A percentile compares a stretch with the other conserved stretches of the same genome.
Conservation (phyloP, 2,113 vertebrate species). For the Sturnus vulgaris region DNA sequence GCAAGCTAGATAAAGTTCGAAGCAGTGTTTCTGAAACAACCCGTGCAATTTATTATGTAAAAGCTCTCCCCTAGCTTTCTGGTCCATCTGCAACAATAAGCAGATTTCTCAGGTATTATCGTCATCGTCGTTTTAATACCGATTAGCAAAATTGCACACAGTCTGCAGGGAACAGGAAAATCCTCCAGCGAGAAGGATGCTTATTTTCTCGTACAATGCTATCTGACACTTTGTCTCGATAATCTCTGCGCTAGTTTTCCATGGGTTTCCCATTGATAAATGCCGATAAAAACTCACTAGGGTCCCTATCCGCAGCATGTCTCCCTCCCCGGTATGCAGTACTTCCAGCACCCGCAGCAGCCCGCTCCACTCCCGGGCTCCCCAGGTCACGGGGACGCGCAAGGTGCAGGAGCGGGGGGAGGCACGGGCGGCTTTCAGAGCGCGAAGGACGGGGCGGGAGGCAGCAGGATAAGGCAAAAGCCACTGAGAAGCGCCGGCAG, state of each 20-base stretch:
- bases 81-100: neutral
- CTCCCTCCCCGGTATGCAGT: neutral
- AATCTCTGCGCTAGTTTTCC: neutral
- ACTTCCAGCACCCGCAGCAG: neutral
- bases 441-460: neutral
- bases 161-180: neutral
- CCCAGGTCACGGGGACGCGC: neutral
- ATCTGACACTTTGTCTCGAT: neutral
- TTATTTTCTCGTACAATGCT: neutral
- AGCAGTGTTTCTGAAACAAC: neutral
- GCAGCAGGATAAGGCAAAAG: neutral
- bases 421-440: neutral
- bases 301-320: neutral
- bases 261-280: neutral
- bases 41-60: neutral
- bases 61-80: neutral
- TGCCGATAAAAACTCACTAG: neutral
- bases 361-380: neutral
- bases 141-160: neutral
- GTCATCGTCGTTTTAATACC: neutral
- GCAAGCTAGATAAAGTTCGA: neutral
- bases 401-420: neutral
- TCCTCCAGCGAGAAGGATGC: neutral
- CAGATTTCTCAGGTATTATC: constrained; percentile 23
- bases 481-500: neutral